Conservation (phyloP, 1,140 invertebrate genomes). For the Anoplophora glabripennis region DNA sequence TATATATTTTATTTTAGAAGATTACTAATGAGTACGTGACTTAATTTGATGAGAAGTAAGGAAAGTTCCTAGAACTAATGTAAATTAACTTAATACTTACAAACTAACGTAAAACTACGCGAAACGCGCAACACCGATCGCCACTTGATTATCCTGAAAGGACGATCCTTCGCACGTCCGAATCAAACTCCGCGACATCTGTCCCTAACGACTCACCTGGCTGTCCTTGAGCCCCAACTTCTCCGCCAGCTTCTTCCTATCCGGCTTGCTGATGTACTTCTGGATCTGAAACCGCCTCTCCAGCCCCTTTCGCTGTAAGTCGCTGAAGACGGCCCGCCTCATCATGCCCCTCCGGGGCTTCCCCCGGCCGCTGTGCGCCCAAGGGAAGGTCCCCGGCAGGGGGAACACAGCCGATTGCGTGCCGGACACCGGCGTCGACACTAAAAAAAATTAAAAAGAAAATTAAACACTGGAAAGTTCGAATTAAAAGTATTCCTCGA, state of each 20-base stretch:
- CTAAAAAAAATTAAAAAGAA: slow-evolving; percentile 17
- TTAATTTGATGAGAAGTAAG: no score
- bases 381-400: slow-evolving; percentile 70
- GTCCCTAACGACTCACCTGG: slow-evolving; percentile 63
- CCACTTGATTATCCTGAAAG: no score
- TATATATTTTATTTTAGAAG: no score
- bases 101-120: no score
- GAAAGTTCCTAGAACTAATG: no score
- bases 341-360: slow-evolving; percentile 92
- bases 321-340: slow-evolving; percentile 87
- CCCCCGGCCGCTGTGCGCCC: slow-evolving; percentile 73
- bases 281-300: slow-evolving; percentile 95
- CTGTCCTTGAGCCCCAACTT: slow-evolving; percentile 93
- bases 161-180: no score
- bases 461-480: no score
- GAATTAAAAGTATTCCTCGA: no score
- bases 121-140: no score
- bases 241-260: slow-evolving; percentile 92
- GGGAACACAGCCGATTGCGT: slow-evolving; percentile 61
- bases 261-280: slow-evolving; percentile 97
- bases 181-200: no score
- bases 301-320: slow-evolving; percentile 88
- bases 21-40: no score
- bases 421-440: slow-evolving; percentile 42
- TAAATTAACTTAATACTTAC: no score